phyloP scores from a whole-genome alignment of 2,888 invertebrate species.

The Hartigia nigra region DNA sequence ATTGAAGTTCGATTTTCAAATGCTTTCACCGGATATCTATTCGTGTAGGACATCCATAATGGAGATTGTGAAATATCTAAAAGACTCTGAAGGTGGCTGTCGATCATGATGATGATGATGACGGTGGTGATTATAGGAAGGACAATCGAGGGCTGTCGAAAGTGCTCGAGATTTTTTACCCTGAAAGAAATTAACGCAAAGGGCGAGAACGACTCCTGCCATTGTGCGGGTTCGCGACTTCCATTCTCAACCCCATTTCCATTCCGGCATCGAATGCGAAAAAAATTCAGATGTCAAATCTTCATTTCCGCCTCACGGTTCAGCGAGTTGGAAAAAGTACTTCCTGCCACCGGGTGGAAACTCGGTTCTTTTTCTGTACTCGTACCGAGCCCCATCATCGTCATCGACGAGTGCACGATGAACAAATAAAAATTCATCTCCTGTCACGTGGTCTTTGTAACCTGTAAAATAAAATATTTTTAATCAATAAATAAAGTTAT shows the following conservation, averaged over 20 bases:
- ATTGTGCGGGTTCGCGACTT: background rate
- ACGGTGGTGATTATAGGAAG: background rate
- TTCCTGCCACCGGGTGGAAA: slow-evolving; percentile 47
- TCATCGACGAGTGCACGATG: background rate
- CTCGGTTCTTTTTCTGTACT: background rate
- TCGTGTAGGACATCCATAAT: background rate
- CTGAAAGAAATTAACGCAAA: background rate
- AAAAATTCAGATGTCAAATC: slow-evolving; percentile 63
- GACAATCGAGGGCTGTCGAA: background rate
- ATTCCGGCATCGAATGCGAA: slow-evolving; percentile 43
- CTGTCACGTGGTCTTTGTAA: background rate
- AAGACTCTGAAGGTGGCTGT: background rate
- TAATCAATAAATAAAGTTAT: background rate
- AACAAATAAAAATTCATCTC: background rate
- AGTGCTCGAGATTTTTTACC: background rate
- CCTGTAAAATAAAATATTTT: background rate
- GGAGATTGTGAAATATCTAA: background rate
- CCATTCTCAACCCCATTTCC: background rate
- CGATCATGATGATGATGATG: background rate
- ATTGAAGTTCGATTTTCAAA: background rate
- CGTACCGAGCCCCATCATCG: background rate
- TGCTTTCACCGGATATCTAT: background rate
- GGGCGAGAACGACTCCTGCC: background rate
- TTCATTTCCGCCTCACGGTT: slow-evolving; percentile 58
- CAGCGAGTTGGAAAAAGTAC: slow-evolving; percentile 64